Conservation (phyloP, 1,140 invertebrate species). For the Catajapyx aquilonaris region DNA sequence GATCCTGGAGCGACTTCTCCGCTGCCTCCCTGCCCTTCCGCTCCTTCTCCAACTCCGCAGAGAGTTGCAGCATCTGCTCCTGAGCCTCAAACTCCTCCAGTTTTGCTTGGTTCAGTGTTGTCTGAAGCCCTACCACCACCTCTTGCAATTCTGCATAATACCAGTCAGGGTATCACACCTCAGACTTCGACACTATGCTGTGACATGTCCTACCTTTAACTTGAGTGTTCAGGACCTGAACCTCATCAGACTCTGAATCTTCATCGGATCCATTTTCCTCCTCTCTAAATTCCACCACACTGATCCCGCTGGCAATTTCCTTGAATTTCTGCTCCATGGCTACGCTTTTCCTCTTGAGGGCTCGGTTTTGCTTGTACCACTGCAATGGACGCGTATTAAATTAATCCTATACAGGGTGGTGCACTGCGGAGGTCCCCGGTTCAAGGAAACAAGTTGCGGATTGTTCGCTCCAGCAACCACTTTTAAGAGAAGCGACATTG, state of each 20-base stretch:
- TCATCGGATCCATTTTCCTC: conserved; percentile 15
- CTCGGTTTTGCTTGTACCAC: conserved; percentile 52
- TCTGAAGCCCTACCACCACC: conserved; percentile 39
- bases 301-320: conserved; percentile 15
- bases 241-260: conserved; percentile 15
- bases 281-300: conserved; percentile 8
- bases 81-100: conserved; percentile 47
- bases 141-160: conserved; percentile 31
- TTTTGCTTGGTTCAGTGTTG: conserved; percentile 35
- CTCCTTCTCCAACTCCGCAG: conserved; percentile 32
- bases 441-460: too few species aligned
- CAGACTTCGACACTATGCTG: too few species aligned
- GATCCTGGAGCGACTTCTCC: conserved; percentile 27
- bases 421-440: too few species aligned
- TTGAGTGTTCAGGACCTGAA: background rate
- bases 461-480: too few species aligned
- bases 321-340: conserved; percentile 31
- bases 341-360: conserved; percentile 38
- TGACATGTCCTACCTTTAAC: background rate
- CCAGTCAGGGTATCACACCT: too few species aligned
- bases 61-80: conserved; percentile 27
- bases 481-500: too few species aligned
- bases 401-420: too few species aligned
- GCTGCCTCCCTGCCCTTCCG: conserved; percentile 21
- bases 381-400: too few species aligned